Percentiles rank a stretch among this genome's conserved stretches.
Conservation (phyloP, 1,140 invertebrate genomes). For the Oryzaephilus surinamensis region DNA sequence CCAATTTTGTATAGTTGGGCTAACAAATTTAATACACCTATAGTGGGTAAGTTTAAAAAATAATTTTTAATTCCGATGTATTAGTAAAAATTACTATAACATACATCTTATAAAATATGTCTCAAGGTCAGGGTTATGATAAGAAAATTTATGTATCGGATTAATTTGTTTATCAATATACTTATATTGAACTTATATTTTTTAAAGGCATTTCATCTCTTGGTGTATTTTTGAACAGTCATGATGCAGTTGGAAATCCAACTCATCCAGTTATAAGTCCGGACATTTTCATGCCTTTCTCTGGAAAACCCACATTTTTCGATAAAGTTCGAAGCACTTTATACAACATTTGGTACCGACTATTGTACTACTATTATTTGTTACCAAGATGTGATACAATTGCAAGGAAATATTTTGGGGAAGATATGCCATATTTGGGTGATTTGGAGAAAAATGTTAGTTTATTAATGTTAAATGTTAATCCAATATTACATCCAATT, state of each 20-base stretch:
- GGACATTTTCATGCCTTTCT: constrained; percentile 21
- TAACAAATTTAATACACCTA: constrained; percentile 19
- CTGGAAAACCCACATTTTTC: constrained; percentile 27
- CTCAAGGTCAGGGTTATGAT: too few species aligned
- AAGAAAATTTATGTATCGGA: too few species aligned
- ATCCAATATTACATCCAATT: constrained; percentile 37
- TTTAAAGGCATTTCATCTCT: constrained; percentile 22
- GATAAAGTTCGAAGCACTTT: constrained; percentile 29
- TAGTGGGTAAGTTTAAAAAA: too few species aligned
- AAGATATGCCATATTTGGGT: constrained; percentile 34
- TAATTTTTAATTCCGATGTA: too few species aligned
- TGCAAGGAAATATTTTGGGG: constrained; percentile 35
- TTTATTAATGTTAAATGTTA: constrained; percentile 41
- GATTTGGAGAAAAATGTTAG: constrained; percentile 40
- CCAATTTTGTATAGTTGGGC: constrained; percentile 17
- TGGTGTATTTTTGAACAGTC: not conserved
- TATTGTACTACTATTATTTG: constrained; percentile 20
- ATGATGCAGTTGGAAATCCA: constrained; percentile 33
- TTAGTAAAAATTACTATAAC: too few species aligned
- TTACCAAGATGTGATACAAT: constrained; percentile 25
- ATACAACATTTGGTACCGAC: constrained; percentile 16
- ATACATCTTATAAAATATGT: too few species aligned
- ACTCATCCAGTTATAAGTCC: constrained; percentile 38
- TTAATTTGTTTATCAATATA: too few species aligned
- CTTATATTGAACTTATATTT: too few species aligned